phyloP scores from a whole-genome alignment of 1,140 invertebrate species.

The Aricia agestis region DNA sequence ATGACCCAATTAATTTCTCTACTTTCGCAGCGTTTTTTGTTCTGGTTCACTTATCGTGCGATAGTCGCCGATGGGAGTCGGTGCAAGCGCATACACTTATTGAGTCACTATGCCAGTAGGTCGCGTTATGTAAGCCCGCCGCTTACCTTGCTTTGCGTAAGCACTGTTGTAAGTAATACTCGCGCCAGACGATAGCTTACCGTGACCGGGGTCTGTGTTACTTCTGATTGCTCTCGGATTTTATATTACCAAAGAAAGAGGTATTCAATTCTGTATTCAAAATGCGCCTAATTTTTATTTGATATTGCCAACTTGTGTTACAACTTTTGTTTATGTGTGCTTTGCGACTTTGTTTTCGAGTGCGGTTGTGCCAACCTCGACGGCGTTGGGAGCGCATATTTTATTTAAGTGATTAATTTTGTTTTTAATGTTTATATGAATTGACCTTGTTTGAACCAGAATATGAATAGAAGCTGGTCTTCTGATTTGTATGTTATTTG shows the following conservation, averaged over 20 bases:
- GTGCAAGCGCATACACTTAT: conserved; percentile 53
- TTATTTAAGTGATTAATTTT: conserved; percentile 1
- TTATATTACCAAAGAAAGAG: background rate
- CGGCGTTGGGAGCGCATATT: background rate
- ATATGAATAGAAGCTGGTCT: background rate
- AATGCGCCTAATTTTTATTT: background rate
- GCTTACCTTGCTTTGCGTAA: conserved; percentile 65
- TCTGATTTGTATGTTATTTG: background rate
- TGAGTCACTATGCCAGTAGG: conserved; percentile 68
- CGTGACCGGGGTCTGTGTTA: conserved; percentile 20
- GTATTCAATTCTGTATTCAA: conserved; percentile 1
- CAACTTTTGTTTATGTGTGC: background rate
- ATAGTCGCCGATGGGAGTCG: conserved; percentile 39
- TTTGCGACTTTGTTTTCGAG: conserved; percentile 12
- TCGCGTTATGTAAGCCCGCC: conserved; percentile 59
- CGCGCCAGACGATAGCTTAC: conserved; percentile 45
- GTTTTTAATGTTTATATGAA: background rate
- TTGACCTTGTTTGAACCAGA: background rate
- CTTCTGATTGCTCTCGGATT: conserved; percentile 16
- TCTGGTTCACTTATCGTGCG: background rate
- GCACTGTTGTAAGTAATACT: conserved; percentile 53
- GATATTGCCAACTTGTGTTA: conserved; percentile 4
- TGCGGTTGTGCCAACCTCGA: background rate
- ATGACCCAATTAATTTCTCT: background rate
- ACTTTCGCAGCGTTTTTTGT: background rate